Base-by-base conservation (phyloP, 2,888 invertebrate genomes). In the Microctonus hyperodae region DNA sequence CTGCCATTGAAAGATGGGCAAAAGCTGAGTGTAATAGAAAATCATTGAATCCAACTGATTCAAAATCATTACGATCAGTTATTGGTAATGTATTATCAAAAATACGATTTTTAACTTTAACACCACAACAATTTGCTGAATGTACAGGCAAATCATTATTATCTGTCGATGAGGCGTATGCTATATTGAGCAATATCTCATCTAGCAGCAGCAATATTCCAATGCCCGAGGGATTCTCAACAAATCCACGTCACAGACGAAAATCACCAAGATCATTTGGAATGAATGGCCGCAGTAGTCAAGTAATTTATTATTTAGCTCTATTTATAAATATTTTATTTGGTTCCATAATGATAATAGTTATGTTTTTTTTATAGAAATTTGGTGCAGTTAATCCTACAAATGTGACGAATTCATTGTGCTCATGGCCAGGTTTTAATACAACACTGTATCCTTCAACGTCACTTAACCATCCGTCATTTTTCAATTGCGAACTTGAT, bases 181-280 rank as follows among this genome's bases (percentile, higher is more conserved):
- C 92, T 0, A 91, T 95, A 65, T 86, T 95, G 1, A 93, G 94
- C 89, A 93, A 94, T 81, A 92, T 94, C 68, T 89, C 93, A 22
- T 92, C 92, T 22, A 88, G 86, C 58, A 85, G 87, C n/a, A 87
- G 88, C 10, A 89, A 90, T 60, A 88, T 89, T 67, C 86, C 90
- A 1, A 90, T 94, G 90, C 94, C 94, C 0, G 87, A 87, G 22
- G 92, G 91, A 0, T 93, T 93, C 83, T 91, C 90, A 6, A 86
- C 86, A 0, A 76, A 70, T 61, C 67, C 71, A 6, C 71, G 60
- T 22, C 63, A 66, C 10, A 58, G 69, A 48, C 33, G 35, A 40
- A 68, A 68, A 44, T 59, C 65, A 31, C 22, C 65, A 23, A 64
- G 40, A 23, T 23, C 57, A 11, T 31, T 57, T 16, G 53, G 59